Base-by-base conservation (phyloP, 2,888 invertebrate species). In the Laothoe populi region DNA sequence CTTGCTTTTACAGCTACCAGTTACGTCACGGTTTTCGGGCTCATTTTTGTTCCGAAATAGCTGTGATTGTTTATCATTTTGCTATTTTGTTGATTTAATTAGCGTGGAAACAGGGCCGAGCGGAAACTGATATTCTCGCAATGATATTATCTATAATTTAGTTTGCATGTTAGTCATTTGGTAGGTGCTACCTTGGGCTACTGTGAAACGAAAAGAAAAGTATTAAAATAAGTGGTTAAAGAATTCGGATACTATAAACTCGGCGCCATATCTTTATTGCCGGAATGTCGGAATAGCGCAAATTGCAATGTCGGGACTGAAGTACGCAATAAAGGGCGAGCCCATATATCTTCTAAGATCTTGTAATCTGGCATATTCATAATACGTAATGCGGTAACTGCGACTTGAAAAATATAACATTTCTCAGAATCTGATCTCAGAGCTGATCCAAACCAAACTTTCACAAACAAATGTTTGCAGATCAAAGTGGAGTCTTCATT, bases 1-100 rank as follows among this genome's bases (percentile, higher is more conserved):
- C 90, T 92, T 86, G 80, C 89, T 88, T 90, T 90, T 87, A 87
- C 86, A 85, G 84, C 78, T 86, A 87, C 87, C 87, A 82, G 71
- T 69, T 92, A 88, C 88, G 90, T 90, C 81, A 87, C 79, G 78
- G 75, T 80, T 84, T 82, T 84, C 72, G 80, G 79, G 78, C 81
- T 78, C 83, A 84, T 86, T 87, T 79, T 72, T 73, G 68, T 75
- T 74, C 73, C 7, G 31, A 79, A 72, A 74, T 38, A n/a, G 10
- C 19, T 31, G 8, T 53, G 24, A 24, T 38, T 38, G 38, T 38
- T 38, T 38, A 38, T 13, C 11, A 1, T 38, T 31, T 38, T 13
- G 10, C 38, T 38, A 38, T 38, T 38, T 38, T 38, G 38, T 38
- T 38, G 13, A 38, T 38, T 13, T 38, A 38, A 38, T 42, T 42